Evolutionary conservation across 2,888 invertebrate genomes (phyloP).

Genomic region (Strigamia crassipes): DNA sequence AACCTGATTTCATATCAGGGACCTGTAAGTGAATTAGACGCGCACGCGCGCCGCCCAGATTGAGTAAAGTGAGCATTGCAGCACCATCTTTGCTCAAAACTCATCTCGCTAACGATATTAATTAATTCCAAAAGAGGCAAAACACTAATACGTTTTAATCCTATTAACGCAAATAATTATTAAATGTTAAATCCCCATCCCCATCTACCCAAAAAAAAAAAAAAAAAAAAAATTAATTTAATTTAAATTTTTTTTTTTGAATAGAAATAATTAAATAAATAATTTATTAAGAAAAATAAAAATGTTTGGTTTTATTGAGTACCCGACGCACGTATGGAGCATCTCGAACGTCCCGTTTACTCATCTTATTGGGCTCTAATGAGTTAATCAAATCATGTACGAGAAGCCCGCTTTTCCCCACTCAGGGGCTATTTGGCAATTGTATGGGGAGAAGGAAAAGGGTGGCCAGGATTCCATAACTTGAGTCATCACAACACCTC

Average conservation of each 20-base stretch:
- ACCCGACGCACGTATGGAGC: background rate
- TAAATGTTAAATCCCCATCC: background rate
- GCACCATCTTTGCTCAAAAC: slow-evolving; percentile 32
- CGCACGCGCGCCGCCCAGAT: slow-evolving; percentile 36
- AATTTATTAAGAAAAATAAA: too few species aligned
- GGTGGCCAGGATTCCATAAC: slow-evolving; percentile 8
- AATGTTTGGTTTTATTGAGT: background rate
- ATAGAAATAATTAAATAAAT: too few species aligned
- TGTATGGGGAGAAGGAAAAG: background rate
- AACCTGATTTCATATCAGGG: slow-evolving; percentile 42
- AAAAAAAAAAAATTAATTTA: background rate
- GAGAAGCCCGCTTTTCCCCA: slow-evolving; percentile 11
- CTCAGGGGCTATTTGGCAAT: slow-evolving; percentile 19
- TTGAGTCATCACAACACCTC: slow-evolving; percentile 42
- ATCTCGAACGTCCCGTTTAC: slow-evolving; percentile 8
- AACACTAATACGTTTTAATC: slow-evolving; percentile 11
- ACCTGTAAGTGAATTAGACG: slow-evolving; percentile 40
- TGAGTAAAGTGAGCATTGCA: slow-evolving; percentile 25
- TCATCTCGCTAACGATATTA: slow-evolving; percentile 38
- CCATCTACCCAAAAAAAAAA: background rate
- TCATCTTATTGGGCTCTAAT: slow-evolving; percentile 35
- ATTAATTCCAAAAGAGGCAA: slow-evolving; percentile 26
- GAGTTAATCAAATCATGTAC: slow-evolving; percentile 35
- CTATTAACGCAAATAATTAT: slow-evolving; percentile 20
- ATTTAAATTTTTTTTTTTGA: background rate